phyloP scores from a whole-genome alignment of 2,113 vertebrate genomes.

The Ellobius talpinus region DNA sequence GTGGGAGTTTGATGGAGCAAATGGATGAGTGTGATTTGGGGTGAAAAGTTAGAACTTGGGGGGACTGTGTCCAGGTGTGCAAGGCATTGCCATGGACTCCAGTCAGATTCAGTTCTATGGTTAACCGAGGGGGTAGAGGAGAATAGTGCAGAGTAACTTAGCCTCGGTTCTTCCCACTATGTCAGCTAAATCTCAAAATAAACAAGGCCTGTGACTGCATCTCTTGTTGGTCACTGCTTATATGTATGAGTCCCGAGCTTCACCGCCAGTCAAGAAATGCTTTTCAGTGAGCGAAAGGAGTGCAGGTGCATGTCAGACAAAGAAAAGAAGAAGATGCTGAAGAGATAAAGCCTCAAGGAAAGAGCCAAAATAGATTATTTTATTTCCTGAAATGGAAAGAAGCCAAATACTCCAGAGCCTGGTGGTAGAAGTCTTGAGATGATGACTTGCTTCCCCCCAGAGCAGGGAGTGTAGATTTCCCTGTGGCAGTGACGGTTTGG shows the following conservation, averaged over 20 bases:
- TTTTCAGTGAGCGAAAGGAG: not conserved
- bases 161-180: not conserved
- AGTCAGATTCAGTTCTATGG: not conserved
- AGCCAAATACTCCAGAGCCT: not conserved
- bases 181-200: not conserved
- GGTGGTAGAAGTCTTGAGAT: not conserved
- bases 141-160: not conserved
- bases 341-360: not conserved
- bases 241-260: not conserved
- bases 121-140: not conserved
- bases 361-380: not conserved
- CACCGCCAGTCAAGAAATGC: not conserved
- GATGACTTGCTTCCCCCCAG: not conserved
- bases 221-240: not conserved
- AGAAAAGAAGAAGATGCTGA: not conserved
- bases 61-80: not conserved
- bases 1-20: not conserved
- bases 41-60: not conserved
- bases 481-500: not conserved
- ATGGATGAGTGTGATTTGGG: not conserved
- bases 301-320: not conserved
- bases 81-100: accelerated
- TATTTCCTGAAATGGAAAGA: not conserved
- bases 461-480: slow-evolving; percentile 39
- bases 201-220: not conserved